Conservation (phyloP, 2,888 invertebrate species). For the Allygus modestus region DNA sequence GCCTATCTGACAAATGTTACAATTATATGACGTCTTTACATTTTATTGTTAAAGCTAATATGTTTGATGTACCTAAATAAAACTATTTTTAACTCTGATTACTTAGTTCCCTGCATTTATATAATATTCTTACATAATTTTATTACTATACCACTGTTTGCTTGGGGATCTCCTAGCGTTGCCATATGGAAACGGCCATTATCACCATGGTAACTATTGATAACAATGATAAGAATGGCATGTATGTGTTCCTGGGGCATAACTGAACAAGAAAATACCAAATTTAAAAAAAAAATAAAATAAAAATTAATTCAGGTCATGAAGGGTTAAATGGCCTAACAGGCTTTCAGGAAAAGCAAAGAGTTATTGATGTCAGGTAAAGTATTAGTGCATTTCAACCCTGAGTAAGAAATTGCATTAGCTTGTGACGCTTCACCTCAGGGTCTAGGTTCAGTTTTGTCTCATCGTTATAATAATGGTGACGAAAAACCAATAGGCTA, state of each 20-base stretch:
- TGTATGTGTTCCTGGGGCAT: neutral
- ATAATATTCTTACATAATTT: neutral
- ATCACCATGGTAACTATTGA: neutral
- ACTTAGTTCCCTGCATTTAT: too few species aligned
- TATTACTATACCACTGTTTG: neutral
- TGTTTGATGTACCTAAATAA: neutral
- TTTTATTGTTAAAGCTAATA: neutral
- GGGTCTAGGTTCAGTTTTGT: too few species aligned
- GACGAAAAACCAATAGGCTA: too few species aligned
- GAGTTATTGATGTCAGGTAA: too few species aligned
- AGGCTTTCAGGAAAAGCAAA: too few species aligned
- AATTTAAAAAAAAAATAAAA: neutral
- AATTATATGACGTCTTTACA: neutral
- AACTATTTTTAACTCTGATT: too few species aligned
- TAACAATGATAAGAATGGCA: neutral
- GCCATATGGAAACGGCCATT: constrained; percentile 23
- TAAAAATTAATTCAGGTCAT: neutral
- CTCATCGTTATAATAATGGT: too few species aligned
- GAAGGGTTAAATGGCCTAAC: neutral
- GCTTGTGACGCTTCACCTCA: too few species aligned
- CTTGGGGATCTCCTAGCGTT: neutral
- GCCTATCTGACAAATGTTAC: neutral
- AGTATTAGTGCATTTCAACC: too few species aligned
- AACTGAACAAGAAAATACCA: neutral
- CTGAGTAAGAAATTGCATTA: too few species aligned